phyloP scores from a whole-genome alignment of 2,797 vertebrate genomes.

The Potorous gilbertii region DNA sequence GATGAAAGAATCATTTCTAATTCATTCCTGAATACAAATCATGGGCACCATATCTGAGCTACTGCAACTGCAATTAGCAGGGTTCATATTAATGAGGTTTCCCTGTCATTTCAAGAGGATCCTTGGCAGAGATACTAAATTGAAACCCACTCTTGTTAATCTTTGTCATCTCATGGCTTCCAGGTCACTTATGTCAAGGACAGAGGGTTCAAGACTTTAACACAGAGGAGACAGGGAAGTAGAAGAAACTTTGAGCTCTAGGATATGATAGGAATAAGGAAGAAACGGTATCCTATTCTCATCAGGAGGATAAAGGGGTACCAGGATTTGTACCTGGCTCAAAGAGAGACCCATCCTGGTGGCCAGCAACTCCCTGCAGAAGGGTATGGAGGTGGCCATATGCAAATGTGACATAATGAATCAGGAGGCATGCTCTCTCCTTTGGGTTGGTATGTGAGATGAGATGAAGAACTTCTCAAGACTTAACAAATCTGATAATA shows the following conservation, averaged over 20 bases:
- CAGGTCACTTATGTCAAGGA: background rate
- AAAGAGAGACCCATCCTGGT: background rate
- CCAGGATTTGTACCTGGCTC: background rate
- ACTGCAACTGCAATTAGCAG: background rate
- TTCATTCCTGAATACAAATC: background rate
- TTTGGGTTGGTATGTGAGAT: background rate
- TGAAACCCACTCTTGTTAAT: background rate
- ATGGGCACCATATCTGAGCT: slow-evolving; percentile 7
- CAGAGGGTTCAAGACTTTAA: background rate
- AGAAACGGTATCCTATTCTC: background rate
- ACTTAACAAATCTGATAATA: background rate
- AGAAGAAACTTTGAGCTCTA: background rate
- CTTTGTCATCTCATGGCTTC: background rate
- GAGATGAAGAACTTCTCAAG: background rate
- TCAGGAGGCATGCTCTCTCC: background rate
- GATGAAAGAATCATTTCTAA: background rate
- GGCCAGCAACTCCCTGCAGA: background rate
- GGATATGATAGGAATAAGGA: background rate
- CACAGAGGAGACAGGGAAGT: background rate
- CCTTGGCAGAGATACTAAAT: background rate
- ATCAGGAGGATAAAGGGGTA: background rate
- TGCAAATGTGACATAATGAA: background rate
- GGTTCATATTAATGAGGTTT: background rate
- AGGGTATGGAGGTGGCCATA: background rate
- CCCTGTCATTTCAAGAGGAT: background rate